Evolutionary conservation across 1,140 invertebrate genomes (phyloP), one percentile per base, ranked within the genome.

Genomic region (Microplitis mediator): DNA sequence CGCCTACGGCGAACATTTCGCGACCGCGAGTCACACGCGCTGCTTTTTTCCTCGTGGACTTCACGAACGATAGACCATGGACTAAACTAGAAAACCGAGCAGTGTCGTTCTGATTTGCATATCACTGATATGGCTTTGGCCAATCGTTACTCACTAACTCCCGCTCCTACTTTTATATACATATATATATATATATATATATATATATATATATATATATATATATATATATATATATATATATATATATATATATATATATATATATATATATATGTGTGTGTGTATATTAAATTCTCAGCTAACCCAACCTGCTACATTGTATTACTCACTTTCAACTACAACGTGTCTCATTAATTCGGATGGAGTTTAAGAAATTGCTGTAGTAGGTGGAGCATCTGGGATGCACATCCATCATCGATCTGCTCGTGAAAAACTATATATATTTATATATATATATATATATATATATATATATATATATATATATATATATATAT

Each of bases 21-120:
- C 73, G 51, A 77, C 78, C 76, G 82, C 79, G 80, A 78, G 80
- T 80, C 79, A 76, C 78, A 76, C 75, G 75, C 80, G 78, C 68
- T 76, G 76, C 76, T 78, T 80, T 73, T 68, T 75, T 75, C 77
- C 67, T 71, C 65, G 65, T 67, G 65, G 36, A 62, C 52, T 16
- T 32, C 2, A 4, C 32, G 23, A 23, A n/a, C 14, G 32, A 9
- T 13, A 36, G 34, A 62, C n/a, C 60, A 36, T 64, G 62, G 62
- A 50, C 36, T 36, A 64, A 13, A 36, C 4, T 23, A 35, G 62
- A 50, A 3, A 5, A 50, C 6, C 39, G 39, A 45, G 39, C 3
- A 62, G 32, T 62, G 32, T 36, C 60, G 32, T 11, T 11, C 32
- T 31, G 32, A 62, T 62, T 62, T 62, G 34, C 60, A 62, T 62